phyloP scores from a whole-genome alignment of 2,888 invertebrate species.

The Pachydiplax longipennis region DNA sequence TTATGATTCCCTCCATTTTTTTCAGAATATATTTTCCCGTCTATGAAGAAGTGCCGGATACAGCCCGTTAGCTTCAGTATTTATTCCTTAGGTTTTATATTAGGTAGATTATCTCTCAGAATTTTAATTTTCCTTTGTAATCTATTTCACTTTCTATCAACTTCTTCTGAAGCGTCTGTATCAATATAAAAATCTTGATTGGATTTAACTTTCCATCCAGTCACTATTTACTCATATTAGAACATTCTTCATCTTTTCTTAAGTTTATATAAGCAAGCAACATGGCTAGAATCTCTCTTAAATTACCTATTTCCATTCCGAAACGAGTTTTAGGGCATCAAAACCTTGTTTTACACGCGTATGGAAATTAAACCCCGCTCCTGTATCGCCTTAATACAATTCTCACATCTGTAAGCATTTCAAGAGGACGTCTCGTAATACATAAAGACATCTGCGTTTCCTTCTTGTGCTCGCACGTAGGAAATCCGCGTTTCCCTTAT shows the following conservation, averaged over 20 bases:
- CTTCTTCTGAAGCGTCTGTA: no score
- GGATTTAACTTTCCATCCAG: neutral
- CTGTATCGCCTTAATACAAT: neutral
- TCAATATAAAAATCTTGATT: neutral
- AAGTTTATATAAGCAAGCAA: neutral
- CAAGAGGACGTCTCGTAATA: slow-evolving; percentile 9
- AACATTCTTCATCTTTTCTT: neutral
- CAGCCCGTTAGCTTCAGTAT: no score
- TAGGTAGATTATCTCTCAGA: no score
- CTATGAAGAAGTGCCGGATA: no score
- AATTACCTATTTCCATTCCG: neutral
- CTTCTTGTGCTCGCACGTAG: neutral
- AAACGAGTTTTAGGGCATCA: slow-evolving; percentile 30
- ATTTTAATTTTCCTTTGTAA: no score
- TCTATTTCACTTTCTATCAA: no score
- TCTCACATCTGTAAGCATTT: slow-evolving; percentile 22
- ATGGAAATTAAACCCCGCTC: slow-evolving; percentile 25
- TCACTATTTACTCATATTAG: neutral
- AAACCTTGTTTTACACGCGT: slow-evolving; percentile 33
- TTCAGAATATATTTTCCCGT: no score
- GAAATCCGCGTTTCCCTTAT: neutral
- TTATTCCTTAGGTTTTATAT: no score
- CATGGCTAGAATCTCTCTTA: neutral
- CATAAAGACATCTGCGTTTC: slow-evolving; percentile 12
- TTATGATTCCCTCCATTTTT: no score